Percentiles rank a stretch among this genome's conserved stretches.
Conservation (phyloP, 2,113 vertebrate species). For the Climacteris rufus region DNA sequence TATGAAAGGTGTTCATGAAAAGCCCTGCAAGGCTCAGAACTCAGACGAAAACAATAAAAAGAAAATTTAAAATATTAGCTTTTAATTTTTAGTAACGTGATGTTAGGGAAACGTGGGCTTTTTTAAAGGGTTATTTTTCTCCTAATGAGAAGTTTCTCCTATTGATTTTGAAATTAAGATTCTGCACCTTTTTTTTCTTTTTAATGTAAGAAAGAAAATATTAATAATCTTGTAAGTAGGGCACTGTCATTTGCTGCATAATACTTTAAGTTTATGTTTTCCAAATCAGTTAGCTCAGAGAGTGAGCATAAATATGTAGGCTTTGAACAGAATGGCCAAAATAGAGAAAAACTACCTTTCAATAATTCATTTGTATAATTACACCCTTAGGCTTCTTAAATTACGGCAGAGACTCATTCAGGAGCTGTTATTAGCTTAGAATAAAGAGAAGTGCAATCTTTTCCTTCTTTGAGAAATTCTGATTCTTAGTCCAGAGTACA, state of each 20-base stretch:
- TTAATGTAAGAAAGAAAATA: background rate
- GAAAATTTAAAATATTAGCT: background rate
- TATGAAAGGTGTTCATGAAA: background rate
- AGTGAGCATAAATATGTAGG: background rate
- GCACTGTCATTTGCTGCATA: background rate
- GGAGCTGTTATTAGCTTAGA: background rate
- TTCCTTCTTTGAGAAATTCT: background rate
- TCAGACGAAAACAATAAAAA: background rate
- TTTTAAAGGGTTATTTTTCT: background rate
- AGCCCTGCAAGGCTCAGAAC: background rate
- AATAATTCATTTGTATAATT: slow-evolving; percentile 42
- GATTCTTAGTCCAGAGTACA: background rate
- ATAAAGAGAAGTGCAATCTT: background rate
- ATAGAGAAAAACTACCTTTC: background rate
- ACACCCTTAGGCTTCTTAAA: background rate
- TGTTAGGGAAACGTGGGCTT: background rate
- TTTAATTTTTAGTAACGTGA: background rate
- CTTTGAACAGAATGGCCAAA: background rate
- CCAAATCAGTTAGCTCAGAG: background rate
- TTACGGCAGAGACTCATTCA: background rate
- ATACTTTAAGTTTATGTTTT: background rate
- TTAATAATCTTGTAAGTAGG: background rate
- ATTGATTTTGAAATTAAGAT: background rate
- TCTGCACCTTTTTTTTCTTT: background rate
- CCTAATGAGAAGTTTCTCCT: background rate